Base-by-base conservation (phyloP, 2,113 vertebrate species). In the Pipra filicauda region DNA sequence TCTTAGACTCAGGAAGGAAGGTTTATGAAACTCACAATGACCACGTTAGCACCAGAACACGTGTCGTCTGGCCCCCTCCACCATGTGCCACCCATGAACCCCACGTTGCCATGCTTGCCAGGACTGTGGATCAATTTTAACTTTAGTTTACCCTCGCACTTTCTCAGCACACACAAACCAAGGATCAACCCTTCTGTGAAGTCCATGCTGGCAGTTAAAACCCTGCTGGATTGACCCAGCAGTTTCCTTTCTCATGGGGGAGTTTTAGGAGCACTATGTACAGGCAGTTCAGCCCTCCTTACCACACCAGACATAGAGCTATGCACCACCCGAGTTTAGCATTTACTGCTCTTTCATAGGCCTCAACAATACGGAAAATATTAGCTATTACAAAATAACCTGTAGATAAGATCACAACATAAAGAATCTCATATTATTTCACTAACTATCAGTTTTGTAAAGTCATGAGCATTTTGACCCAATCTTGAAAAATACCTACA, bases 11-110 rank as follows among this genome's bases (percentile, higher is more conserved):
- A 37, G 59, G 64, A 76, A 70, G 73, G 46, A 70, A 41, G 39
- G 24, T 37, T 73, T 93, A 33, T 28, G 23, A 66, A 83, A 55
- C 13, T 57, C 17, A 5, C 55, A 64, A 24, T 44, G 52, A 37
- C 19, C 1, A 0, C 8, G 17, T 35, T 44, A 90, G 46, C 41
- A 15, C 15, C 76, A 26, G 39, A 11, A 14, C 1, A 0, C 19
- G 2, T 67, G 44, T n/a, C 39, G 33, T n/a, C 62, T 79, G 66
- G 37, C 4, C 22, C 31, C 5, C 20, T 58, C 31, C 30, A 41
- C 31, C 15, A 9, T 1, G 13, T 70, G 23, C 28, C 5, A 4
- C 37, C 21, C 2, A 3, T 54, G 15, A 83, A 74, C 20, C 18
- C 52, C 28, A 72, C 12, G 46, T 15, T 64, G 46, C 54, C 59